A percentile compares a stretch with the other conserved stretches of the same genome.
Evolutionary conservation across 2,888 invertebrate genomes (phyloP).

Genomic region (Sericinus montela): DNA sequence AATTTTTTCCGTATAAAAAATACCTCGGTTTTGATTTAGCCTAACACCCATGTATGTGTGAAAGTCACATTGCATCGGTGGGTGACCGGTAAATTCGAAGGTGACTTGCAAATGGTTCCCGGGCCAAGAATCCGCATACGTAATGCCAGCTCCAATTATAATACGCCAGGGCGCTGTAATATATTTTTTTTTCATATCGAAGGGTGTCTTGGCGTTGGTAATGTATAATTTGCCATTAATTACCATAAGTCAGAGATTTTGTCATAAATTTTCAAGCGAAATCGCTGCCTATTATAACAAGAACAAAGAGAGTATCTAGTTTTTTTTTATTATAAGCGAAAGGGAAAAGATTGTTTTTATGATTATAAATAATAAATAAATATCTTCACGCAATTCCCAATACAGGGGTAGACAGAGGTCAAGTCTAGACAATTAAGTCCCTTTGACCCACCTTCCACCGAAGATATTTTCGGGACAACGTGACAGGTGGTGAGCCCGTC

Average conservation of each 20-base stretch:
- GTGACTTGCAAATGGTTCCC: constrained; percentile 49
- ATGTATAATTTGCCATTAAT: constrained; percentile 8
- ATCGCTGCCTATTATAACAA: background rate
- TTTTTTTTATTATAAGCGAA: too few relatives aligned
- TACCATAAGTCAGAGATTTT: constrained; percentile 2
- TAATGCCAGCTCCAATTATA: constrained; percentile 27
- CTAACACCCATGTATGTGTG: background rate
- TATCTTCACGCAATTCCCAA: too few relatives aligned
- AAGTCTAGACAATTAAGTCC: too few relatives aligned
- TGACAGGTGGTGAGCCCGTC: too few relatives aligned
- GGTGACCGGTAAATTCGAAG: constrained; percentile 43
- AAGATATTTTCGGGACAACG: too few relatives aligned
- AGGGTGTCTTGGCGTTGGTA: background rate
- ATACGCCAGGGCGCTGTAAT: constrained; percentile 19
- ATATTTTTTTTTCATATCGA: constrained; percentile 1
- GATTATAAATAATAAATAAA: too few relatives aligned
- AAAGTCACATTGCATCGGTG: constrained; percentile 19
- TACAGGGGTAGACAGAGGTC: too few relatives aligned
- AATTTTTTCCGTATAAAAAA: background rate
- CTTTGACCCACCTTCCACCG: too few relatives aligned
- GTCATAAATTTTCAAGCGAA: background rate
- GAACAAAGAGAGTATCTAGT: background rate
- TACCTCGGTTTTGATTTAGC: too few relatives aligned
- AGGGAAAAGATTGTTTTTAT: too few relatives aligned
- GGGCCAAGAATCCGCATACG: constrained; percentile 36